These are phyloP conservation scores for Zeugodacus cucurbitae DNA, from an alignment of 1,140 invertebrate species.

Conservation along the genomic window DNA sequence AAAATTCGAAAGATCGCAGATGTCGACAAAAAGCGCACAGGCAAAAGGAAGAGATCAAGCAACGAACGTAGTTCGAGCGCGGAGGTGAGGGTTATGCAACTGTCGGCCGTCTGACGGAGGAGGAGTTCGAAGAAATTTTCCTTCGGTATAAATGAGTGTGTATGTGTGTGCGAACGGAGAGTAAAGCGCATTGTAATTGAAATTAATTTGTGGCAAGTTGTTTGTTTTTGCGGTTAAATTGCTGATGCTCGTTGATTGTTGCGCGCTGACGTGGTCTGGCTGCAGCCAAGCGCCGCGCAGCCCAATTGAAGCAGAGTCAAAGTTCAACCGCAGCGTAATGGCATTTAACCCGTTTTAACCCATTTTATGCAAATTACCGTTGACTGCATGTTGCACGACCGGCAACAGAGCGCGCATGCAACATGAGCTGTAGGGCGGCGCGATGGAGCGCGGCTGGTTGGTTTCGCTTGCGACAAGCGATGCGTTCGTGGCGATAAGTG, in stretches of 20 bases:
- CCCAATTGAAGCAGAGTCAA: conserved; percentile 32
- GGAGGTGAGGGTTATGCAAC: background rate
- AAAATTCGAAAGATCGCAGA: background rate
- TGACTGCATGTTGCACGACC: conserved; percentile 1
- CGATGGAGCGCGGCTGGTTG: background rate
- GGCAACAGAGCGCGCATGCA: background rate
- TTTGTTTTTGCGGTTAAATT: conserved; percentile 17
- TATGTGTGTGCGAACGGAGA: background rate
- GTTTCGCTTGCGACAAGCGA: background rate
- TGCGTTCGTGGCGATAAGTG: conserved; percentile 28
- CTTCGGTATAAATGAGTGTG: background rate
- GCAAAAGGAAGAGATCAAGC: conserved; percentile 2
- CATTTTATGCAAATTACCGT: conserved; percentile 35
- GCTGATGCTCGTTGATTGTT: conserved; percentile 6
- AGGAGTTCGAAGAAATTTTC: background rate
- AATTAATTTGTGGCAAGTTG: conserved; percentile 37
- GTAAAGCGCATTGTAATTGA: conserved; percentile 16
- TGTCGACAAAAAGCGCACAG: background rate
- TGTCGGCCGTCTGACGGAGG: background rate
- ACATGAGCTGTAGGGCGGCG: background rate
- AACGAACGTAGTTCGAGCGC: background rate
- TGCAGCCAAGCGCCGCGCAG: background rate
- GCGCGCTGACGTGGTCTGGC: background rate
- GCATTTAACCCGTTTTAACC: conserved; percentile 36
- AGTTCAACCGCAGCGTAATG: conserved; percentile 8